A percentile compares a stretch with the other conserved stretches of the same genome.
Conservation (phyloP, 2,113 vertebrate genomes). For the Oreotrochilus melanogaster region DNA sequence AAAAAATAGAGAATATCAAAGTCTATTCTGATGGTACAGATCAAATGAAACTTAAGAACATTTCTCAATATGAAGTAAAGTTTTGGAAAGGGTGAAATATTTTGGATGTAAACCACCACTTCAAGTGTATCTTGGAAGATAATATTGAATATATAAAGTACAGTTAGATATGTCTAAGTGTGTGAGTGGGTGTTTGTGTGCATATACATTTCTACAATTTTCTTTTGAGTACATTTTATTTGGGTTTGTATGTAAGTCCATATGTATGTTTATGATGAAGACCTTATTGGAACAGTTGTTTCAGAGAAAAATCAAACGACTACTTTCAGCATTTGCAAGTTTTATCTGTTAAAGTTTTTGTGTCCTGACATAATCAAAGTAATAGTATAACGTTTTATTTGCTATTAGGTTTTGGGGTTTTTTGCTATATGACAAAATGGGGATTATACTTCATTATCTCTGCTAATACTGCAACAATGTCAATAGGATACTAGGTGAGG, state of each 20-base stretch:
- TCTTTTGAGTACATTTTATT: not conserved
- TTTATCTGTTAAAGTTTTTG: not conserved
- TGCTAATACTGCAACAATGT: not conserved
- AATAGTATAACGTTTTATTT: fast-evolving
- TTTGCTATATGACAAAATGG: not conserved
- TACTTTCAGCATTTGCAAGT: not conserved
- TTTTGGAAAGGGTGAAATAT: not conserved
- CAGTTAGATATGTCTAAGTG: not conserved
- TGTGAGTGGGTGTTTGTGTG: fast-evolving
- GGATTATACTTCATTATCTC: not conserved
- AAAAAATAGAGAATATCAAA: not conserved
- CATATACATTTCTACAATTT: not conserved
- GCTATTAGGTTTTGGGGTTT: not conserved
- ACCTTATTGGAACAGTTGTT: not conserved
- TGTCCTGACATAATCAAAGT: not conserved
- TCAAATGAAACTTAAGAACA: not conserved
- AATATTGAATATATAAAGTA: not conserved
- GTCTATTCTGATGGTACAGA: not conserved
- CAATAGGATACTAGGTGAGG: not conserved
- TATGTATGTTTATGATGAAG: not conserved
- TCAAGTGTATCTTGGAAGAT: not conserved
- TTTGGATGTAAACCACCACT: not conserved
- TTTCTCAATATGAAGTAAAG: not conserved
- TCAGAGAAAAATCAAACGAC: not conserved
- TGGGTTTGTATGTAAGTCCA: not conserved